Conservation (phyloP, 1,140 invertebrate species). For the Drosophila bipectinata region DNA sequence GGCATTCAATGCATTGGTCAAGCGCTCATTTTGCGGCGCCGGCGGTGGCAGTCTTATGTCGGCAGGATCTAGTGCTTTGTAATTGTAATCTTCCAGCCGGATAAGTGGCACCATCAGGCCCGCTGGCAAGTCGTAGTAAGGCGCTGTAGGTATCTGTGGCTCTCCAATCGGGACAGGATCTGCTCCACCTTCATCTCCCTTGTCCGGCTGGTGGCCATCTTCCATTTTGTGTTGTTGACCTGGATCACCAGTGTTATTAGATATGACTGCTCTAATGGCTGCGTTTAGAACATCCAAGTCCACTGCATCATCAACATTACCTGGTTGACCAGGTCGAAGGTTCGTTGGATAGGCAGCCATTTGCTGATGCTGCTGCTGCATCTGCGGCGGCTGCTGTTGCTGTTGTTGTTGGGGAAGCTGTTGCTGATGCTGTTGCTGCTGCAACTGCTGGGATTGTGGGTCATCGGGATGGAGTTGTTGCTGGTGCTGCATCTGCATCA, state of each 20-base stretch:
- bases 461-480: constrained; percentile 65
- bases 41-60: constrained; percentile 96
- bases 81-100: constrained; percentile 94
- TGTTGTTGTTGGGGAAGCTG: constrained; percentile 27
- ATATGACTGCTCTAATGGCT: constrained; percentile 73
- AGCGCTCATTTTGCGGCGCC: constrained; percentile 94
- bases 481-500: constrained; percentile 74
- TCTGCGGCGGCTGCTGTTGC: constrained; percentile 31
- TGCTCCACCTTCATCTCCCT: constrained; percentile 23
- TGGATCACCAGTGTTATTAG: constrained; percentile 52
- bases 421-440: constrained; percentile 34
- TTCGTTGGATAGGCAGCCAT: constrained; percentile 38
- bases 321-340: constrained; percentile 24
- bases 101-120: constrained; percentile 96
- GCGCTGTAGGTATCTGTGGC: constrained; percentile 94
- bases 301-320: constrained; percentile 38
- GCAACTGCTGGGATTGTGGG: constrained; percentile 2
- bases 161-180: constrained; percentile 84
- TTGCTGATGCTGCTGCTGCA: constrained; percentile 27
- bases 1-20: constrained; percentile 96
- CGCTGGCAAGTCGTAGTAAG: constrained; percentile 98
- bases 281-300: constrained; percentile 68
- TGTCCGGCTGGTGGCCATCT: constrained; percentile 29
- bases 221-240: constrained; percentile 29
- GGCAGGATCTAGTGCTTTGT: constrained; percentile 94